Conservation (phyloP, 2,113 vertebrate species). For the Siniperca knerii region DNA sequence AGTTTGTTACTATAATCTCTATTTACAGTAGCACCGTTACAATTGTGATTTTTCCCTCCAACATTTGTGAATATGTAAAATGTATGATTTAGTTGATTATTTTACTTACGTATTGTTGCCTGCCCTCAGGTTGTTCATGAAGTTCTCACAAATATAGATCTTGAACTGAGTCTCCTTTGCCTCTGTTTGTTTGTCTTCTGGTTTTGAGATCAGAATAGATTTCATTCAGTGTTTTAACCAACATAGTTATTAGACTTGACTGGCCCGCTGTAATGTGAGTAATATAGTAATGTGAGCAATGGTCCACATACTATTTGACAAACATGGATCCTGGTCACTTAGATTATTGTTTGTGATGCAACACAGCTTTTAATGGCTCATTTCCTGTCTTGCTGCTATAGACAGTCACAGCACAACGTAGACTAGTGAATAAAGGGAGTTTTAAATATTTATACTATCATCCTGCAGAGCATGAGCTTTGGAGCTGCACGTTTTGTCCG, state of each 20-base stretch:
- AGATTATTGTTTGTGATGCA: background rate
- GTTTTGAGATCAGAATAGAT: background rate
- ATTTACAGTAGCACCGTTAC: background rate
- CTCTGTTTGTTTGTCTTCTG: background rate
- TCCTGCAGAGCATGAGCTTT: background rate
- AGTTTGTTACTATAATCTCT: background rate
- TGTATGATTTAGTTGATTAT: background rate
- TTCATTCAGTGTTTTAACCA: background rate
- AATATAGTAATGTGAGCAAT: too few species aligned
- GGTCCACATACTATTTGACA: background rate
- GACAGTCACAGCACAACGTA: background rate
- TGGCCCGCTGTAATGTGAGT: too few species aligned
- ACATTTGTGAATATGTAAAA: slow-evolving; percentile 31
- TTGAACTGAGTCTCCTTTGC: background rate
- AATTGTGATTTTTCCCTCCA: background rate
- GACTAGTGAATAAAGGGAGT: background rate
- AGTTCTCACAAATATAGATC: slow-evolving; percentile 44
- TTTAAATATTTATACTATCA: too few species aligned
- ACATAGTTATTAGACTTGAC: background rate
- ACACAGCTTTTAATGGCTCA: background rate
- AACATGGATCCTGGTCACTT: background rate
- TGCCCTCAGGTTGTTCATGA: slow-evolving; percentile 18
- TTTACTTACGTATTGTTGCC: background rate
- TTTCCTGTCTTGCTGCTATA: background rate
- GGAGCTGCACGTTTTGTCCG: slow-evolving; percentile 29